Conservation (phyloP, 2,888 invertebrate genomes). For the Resseliella maxima region DNA sequence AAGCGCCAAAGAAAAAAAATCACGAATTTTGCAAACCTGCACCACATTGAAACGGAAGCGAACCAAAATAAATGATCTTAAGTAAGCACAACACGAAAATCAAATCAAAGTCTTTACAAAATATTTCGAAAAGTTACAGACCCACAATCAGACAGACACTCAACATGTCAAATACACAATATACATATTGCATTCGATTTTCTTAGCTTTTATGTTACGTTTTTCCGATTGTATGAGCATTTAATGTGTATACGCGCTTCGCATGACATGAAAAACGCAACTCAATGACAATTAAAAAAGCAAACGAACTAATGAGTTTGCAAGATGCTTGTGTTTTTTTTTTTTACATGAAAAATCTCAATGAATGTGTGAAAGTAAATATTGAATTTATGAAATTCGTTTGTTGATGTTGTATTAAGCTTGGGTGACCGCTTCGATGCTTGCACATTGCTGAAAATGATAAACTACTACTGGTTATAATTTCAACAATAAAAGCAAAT, state of each 20-base stretch:
- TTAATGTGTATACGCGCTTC: not conserved
- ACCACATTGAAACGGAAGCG: not conserved
- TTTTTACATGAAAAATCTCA: conserved; percentile 23
- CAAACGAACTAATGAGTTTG: conserved; percentile 22
- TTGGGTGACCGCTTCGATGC: not conserved
- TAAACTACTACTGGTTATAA: conserved; percentile 37
- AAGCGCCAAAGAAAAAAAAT: not conserved
- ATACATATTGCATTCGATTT: not conserved
- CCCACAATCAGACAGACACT: not conserved
- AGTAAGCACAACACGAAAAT: not conserved
- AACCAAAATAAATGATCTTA: not conserved
- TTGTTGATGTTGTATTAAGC: not conserved
- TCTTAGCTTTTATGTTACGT: not conserved
- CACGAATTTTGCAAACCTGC: conserved; percentile 39
- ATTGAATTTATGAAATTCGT: conserved; percentile 51
- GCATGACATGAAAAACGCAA: not conserved
- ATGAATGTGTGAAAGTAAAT: conserved; percentile 50
- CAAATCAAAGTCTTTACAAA: not conserved
- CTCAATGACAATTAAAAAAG: conserved; percentile 34
- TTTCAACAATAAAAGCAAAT: conserved; percentile 48
- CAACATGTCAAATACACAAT: no score
- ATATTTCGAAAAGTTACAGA: not conserved
- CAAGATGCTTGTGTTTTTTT: conserved; percentile 37
- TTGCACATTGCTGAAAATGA: not conserved
- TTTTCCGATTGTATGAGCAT: not conserved